Evolutionary conservation across 2,888 invertebrate genomes (phyloP).

Genomic region (Oasisia sp.): DNA sequence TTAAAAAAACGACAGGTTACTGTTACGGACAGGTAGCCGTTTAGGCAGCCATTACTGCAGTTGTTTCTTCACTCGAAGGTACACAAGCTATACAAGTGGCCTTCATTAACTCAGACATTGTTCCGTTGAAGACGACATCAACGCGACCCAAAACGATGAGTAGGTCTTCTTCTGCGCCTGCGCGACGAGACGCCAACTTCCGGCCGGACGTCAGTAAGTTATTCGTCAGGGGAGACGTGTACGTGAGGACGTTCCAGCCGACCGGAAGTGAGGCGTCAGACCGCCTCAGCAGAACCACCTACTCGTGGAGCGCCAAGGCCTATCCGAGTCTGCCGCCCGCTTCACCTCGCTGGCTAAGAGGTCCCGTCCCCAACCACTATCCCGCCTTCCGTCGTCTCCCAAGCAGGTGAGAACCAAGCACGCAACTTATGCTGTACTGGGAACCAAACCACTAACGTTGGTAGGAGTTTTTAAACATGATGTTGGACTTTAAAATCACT

Average conservation of each 20-base stretch:
- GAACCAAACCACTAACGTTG: no score
- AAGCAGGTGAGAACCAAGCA: neutral
- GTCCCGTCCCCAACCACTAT: neutral
- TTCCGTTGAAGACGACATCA: neutral
- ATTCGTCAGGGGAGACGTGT: neutral
- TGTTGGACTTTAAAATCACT: no score
- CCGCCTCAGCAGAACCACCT: constrained; percentile 1
- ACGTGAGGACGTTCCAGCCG: neutral
- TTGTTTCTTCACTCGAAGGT: no score
- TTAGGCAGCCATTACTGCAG: no score
- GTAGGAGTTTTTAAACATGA: no score
- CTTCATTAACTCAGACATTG: neutral
- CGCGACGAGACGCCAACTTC: neutral
- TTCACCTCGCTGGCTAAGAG: neutral
- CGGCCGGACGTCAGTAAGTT: neutral
- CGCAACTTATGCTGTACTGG: neutral
- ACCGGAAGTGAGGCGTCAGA: neutral
- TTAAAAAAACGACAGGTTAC: no score
- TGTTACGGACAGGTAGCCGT: no score
- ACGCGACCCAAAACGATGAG: neutral
- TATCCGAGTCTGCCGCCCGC: neutral
- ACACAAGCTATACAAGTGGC: no score
- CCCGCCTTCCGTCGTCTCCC: neutral
- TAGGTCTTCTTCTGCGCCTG: neutral
- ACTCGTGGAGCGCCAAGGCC: neutral